Evolutionary conservation across 2,113 vertebrate species (phyloP).

Genomic region (Lampris incognitus): DNA sequence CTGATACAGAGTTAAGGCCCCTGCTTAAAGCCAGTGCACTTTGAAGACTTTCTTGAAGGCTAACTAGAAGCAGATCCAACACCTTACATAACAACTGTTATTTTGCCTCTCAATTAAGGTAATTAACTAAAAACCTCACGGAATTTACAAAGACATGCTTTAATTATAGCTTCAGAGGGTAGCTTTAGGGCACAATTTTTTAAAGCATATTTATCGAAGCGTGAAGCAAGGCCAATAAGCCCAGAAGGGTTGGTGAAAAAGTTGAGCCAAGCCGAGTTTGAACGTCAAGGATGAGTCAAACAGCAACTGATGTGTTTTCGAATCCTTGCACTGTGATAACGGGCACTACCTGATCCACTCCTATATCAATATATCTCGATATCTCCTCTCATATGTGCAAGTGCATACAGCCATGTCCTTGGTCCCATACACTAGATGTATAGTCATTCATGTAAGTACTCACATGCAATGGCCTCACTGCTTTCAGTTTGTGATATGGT

Average conservation of each 20-base stretch:
- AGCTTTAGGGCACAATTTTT: conserved; percentile 12
- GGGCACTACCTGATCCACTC: background rate
- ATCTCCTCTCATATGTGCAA: background rate
- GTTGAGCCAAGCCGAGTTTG: conserved; percentile 22
- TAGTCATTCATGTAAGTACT: conserved; percentile 11
- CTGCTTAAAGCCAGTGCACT: background rate
- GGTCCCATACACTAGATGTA: background rate
- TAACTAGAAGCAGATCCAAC: background rate
- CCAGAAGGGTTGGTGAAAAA: conserved; percentile 34
- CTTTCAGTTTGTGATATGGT: background rate
- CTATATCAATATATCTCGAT: background rate
- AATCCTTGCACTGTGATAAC: background rate
- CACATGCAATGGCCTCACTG: background rate
- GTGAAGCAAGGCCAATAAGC: conserved; percentile 24
- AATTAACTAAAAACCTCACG: conserved; percentile 10
- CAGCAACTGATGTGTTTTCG: conserved; percentile 3
- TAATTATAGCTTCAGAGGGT: background rate
- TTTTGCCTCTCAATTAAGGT: background rate
- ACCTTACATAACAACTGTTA: background rate
- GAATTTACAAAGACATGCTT: background rate
- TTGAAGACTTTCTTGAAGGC: background rate
- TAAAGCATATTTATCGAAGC: conserved; percentile 21
- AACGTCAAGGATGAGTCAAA: conserved; percentile 29
- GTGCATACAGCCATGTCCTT: background rate
- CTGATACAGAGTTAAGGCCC: background rate